Evolutionary conservation across 2,888 invertebrate species (phyloP).

Genomic region (Cheilosia pagana): DNA sequence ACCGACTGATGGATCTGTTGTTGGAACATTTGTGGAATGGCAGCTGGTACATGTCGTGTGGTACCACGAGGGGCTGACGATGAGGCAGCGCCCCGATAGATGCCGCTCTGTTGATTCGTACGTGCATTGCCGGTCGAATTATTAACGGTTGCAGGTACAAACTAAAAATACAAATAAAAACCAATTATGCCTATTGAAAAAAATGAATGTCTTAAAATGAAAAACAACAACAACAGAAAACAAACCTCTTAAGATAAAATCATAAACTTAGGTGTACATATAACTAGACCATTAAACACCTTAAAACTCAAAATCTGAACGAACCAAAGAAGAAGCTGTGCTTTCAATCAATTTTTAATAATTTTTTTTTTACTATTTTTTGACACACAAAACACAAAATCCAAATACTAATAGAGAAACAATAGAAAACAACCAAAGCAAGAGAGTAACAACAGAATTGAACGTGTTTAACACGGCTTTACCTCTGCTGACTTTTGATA

Average conservation of each 20-base stretch:
- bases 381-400: conserved; percentile 1
- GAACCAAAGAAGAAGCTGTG: conserved; percentile 10
- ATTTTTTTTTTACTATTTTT: background rate
- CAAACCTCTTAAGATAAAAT: conserved; percentile 16
- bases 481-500: conserved; percentile 79
- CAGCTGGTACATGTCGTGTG: conserved; percentile 78
- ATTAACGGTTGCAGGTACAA: conserved; percentile 79
- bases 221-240: background rate
- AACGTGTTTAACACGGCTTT: conserved; percentile 67
- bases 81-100: conserved; percentile 79
- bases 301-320: background rate
- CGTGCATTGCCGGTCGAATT: conserved; percentile 79
- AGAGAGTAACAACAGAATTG: conserved; percentile 26
- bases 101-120: conserved; percentile 78
- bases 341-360: background rate
- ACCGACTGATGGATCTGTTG: conserved; percentile 79
- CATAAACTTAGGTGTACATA: conserved; percentile 28
- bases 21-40: conserved; percentile 79
- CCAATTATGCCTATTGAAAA: too few species aligned
- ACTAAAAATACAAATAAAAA: conserved; percentile 75
- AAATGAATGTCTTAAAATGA: background rate
- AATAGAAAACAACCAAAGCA: conserved; percentile 23
- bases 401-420: background rate
- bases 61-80: conserved; percentile 78
- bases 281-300: conserved; percentile 38